Evolutionary conservation across 2,888 invertebrate species (phyloP).

Genomic region (Ctena decussata): DNA sequence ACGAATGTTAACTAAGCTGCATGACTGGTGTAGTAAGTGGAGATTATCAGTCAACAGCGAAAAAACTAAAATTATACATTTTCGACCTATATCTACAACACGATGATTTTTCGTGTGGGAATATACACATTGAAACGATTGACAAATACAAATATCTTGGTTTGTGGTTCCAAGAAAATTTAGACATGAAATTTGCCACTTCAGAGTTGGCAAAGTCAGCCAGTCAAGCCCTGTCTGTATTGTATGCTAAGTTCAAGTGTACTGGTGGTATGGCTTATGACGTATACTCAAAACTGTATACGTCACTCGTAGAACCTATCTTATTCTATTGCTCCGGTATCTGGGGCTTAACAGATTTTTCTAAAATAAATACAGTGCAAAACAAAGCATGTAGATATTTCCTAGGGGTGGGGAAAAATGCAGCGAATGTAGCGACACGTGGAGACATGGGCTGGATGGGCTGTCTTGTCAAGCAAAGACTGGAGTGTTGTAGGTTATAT

Average conservation of each 20-base stretch:
- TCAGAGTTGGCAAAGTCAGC: too few species aligned
- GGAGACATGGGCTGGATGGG: slow-evolving; percentile 14
- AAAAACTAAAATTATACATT: too few species aligned
- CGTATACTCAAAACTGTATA: slow-evolving; percentile 25
- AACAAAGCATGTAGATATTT: neutral
- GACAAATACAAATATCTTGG: slow-evolving; percentile 9
- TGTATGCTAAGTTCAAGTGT: neutral
- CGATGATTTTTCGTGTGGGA: neutral
- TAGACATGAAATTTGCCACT: too few species aligned
- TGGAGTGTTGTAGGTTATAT: neutral
- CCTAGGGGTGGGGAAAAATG: neutral
- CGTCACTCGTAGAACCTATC: slow-evolving; percentile 4
- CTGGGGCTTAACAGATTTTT: neutral
- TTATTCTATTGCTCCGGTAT: slow-evolving; percentile 12
- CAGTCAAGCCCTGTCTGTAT: too few species aligned
- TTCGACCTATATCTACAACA: too few species aligned
- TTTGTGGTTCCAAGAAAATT: too few species aligned
- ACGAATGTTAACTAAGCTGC: neutral
- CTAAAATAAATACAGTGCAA: too few species aligned
- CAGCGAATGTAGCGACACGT: neutral
- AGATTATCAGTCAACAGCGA: neutral
- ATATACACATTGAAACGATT: neutral
- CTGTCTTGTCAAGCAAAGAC: too few species aligned
- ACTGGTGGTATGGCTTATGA: slow-evolving; percentile 31
- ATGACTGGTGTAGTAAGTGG: neutral